Conservation (phyloP, 2,113 vertebrate genomes). For the Oreochromis aureus region DNA sequence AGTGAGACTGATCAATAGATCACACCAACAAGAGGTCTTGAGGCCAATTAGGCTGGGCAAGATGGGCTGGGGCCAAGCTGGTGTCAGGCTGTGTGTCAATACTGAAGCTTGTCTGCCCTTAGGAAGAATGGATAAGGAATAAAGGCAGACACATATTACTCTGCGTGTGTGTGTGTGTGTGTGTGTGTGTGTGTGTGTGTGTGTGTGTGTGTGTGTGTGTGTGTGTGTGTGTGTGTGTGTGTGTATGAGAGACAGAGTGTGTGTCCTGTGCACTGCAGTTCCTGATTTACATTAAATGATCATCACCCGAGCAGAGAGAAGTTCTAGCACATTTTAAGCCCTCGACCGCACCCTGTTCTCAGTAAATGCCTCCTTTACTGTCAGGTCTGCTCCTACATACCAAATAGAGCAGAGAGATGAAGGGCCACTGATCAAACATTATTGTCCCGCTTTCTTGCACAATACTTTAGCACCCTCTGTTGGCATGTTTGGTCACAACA, state of each 20-base stretch:
- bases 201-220: not conserved
- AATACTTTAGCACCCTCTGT: slow-evolving; percentile 53
- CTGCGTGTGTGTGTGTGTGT: not conserved
- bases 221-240: not conserved
- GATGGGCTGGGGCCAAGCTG: slow-evolving; percentile 13
- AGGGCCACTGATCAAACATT: slow-evolving; percentile 32
- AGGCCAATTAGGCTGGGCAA: slow-evolving; percentile 60
- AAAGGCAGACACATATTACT: slow-evolving; percentile 8
- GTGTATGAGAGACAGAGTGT: not conserved
- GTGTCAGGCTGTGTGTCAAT: slow-evolving; percentile 49
- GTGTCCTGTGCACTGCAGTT: not conserved
- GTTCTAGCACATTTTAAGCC: slow-evolving; percentile 21
- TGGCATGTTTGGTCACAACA: not conserved
- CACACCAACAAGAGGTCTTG: slow-evolving; percentile 59
- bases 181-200: not conserved
- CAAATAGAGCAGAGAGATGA: slow-evolving; percentile 40
- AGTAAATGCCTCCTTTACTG: slow-evolving; percentile 44
- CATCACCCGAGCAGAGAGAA: slow-evolving; percentile 4
- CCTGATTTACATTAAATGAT: slow-evolving; percentile 36
- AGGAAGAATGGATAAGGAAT: slow-evolving; percentile 37
- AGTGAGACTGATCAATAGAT: slow-evolving; percentile 58
- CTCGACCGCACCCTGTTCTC: slow-evolving; percentile 41
- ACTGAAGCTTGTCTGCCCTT: slow-evolving; percentile 39
- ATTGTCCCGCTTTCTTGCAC: slow-evolving; percentile 11
- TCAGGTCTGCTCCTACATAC: slow-evolving; percentile 36